Base-by-base conservation (phyloP, 2,113 vertebrate species). In the Forbesichthys agassizii region DNA sequence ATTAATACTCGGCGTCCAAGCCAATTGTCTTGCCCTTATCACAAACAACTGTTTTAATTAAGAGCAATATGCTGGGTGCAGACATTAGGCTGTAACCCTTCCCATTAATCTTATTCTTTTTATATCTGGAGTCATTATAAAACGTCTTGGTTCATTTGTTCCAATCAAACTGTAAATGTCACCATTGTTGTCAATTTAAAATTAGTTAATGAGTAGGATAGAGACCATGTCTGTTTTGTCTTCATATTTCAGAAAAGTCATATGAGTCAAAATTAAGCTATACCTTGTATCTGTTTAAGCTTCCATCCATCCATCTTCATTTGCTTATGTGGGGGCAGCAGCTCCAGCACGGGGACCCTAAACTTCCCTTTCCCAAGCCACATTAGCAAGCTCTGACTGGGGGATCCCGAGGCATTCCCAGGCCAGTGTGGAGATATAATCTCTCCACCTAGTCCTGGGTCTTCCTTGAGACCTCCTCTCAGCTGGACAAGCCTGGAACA, bases 71-170 rank as follows among this genome's bases (percentile, higher is more conserved):
- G 74, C 74, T 73, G 57, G 53, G 66, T 68, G 58, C 36, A 53
- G 36, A 61, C 66, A 84, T 82, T 66, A 77, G 74, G 73, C 71
- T 62, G 46, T 66, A 67, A 78, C 65, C 71, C 68, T 70, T 27
- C 18, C 47, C 48, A 81, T 89, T 71, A 80, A 74, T 83, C 78
- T 76, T 18, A 16, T 6, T 47, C 66, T 62, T 33, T 46, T 18
- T 49, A 56, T 52, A 60, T 46, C 33, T n/a, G 54, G 55, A 75
- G 64, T 79, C 58, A 75, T 82, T 79, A 66, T 36, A 53, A 11
- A 10, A 13, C 66, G 79, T 74, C 79, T 61, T 53, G 68, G 61
- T 49, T 53, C 52, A 82, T 80, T 85, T 80, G 66, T 84, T 80
- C 61, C 53, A 65, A 69, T 73, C 74, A 61, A 68, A 72, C 55